phyloP scores from a whole-genome alignment of 1,140 invertebrate genomes.

The Cheumatopsyche charites region DNA sequence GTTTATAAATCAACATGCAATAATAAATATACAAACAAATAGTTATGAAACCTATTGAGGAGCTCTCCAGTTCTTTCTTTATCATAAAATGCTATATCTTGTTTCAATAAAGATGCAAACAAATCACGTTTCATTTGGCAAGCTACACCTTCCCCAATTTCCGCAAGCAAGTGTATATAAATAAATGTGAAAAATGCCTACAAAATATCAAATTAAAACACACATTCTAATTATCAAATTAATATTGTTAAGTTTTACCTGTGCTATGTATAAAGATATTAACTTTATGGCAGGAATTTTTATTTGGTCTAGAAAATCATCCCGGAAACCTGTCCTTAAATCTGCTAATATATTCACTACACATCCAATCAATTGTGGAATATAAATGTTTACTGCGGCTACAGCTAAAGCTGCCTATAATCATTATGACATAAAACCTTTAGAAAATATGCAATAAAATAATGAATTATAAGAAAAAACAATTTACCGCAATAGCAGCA shows the following conservation, averaged over 20 bases:
- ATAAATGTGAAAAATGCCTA: conserved; percentile 86
- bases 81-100: conserved; percentile 93
- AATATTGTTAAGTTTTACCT: conserved; percentile 20
- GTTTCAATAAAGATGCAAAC: conserved; percentile 82
- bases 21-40: conserved; percentile 17
- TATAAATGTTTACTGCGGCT: conserved; percentile 47
- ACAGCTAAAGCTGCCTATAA: conserved; percentile 45
- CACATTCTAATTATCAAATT: neutral
- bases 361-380: conserved; percentile 46
- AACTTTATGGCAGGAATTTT: conserved; percentile 45
- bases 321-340: conserved; percentile 28
- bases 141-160: conserved; percentile 87
- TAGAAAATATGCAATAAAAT: no score
- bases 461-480: neutral
- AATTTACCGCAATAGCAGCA: conserved; percentile 43
- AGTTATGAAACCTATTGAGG: conserved; percentile 71
- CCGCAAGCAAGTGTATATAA: conserved; percentile 85
- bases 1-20: no score
- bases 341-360: conserved; percentile 45
- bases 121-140: conserved; percentile 78
- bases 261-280: conserved; percentile 43
- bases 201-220: conserved; percentile 49
- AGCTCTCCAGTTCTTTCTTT: conserved; percentile 88
- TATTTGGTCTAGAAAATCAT: conserved; percentile 44
- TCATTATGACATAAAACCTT: conserved; percentile 31